Percentiles rank a stretch among this genome's conserved stretches.
These are phyloP conservation scores for Halocaridina rubra DNA, from an alignment of 2,888 invertebrate genomes.

Conservation along the genomic window DNA sequence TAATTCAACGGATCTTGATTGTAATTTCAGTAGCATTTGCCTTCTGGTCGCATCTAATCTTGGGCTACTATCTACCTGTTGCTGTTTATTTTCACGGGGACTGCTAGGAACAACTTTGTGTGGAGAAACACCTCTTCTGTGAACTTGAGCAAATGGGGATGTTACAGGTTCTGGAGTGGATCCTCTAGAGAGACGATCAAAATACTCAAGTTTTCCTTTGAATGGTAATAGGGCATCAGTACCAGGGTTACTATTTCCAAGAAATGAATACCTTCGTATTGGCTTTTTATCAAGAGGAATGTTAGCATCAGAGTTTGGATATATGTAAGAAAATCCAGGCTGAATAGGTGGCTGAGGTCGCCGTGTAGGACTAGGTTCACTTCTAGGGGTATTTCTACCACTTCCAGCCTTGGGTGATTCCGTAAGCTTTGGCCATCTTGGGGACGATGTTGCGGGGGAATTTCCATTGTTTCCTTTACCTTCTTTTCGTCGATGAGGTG, in stretches of 20 bases:
- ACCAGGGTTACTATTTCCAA: background rate
- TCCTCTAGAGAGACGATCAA: slow-evolving; percentile 34
- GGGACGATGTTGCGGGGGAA: background rate
- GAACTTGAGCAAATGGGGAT: slow-evolving; percentile 6
- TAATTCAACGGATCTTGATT: background rate
- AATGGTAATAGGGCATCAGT: slow-evolving; percentile 28
- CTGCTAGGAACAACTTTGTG: background rate
- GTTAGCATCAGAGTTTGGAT: slow-evolving; percentile 25
- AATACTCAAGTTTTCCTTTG: slow-evolving; percentile 38
- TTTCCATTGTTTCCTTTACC: background rate
- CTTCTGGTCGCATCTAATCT: background rate
- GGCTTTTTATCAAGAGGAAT: background rate
- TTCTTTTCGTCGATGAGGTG: background rate
- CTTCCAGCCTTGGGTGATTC: background rate
- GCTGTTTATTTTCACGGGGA: background rate
- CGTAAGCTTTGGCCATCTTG: background rate
- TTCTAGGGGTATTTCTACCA: background rate
- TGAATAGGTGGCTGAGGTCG: slow-evolving; percentile 26
- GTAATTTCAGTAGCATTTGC: background rate
- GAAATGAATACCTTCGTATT: slow-evolving; percentile 1
- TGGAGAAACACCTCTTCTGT: slow-evolving; percentile 2
- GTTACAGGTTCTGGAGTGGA: slow-evolving; percentile 24
- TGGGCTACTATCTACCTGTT: background rate
- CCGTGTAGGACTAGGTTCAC: background rate
- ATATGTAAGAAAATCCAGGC: slow-evolving; percentile 43